Base-by-base conservation (phyloP, 2,888 invertebrate species). In the Xylota segnis region DNA sequence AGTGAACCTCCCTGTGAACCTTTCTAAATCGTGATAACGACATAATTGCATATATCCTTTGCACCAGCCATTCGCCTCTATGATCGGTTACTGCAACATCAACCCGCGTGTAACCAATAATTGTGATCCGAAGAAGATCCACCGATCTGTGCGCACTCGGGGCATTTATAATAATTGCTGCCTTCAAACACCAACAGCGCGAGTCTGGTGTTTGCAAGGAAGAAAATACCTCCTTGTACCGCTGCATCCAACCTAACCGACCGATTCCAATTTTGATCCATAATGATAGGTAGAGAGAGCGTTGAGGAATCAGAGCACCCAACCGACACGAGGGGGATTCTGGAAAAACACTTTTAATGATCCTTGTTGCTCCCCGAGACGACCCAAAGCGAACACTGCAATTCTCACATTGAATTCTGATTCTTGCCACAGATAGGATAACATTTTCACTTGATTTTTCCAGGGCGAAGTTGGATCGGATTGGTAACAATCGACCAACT, bases 161-260 rank as follows among this genome's bases (percentile, higher is more conserved):
- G 86, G 86, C 86, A 86, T 86, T 86, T 86, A 86, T 77, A 82
- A 86, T 86, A 86, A 86, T 86, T 86, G 86, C 82, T 77, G 86
- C 68, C 81, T 81, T 86, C 84, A 77, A 81, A 84, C 84, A 59
- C 81, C 75, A 75, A 61, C 34, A 54, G 32, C 10, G 29, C 18
- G 40, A 56, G 29, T 32, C n/a, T n/a, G n/a, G 47, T 75, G n/a
- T 52, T 4, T 43, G 37, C 37, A 61, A 54, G 63, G 14, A 59
- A 45, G 40, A 47, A 72, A 66, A 45, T 54, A 66, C 37, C 75
- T 61, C 54, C 40, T 74, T 37, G 1, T 29, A 14, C 40, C 32
- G n/a, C 5, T 37, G 61, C 18, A 43, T 43, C 56, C 52, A 68
- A 23, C 50, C 18, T 18, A 74, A 66, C 34, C 75, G 65, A 68